Base-by-base conservation (phyloP, 2,113 vertebrate species). In the Rhodinocichla rosea region DNA sequence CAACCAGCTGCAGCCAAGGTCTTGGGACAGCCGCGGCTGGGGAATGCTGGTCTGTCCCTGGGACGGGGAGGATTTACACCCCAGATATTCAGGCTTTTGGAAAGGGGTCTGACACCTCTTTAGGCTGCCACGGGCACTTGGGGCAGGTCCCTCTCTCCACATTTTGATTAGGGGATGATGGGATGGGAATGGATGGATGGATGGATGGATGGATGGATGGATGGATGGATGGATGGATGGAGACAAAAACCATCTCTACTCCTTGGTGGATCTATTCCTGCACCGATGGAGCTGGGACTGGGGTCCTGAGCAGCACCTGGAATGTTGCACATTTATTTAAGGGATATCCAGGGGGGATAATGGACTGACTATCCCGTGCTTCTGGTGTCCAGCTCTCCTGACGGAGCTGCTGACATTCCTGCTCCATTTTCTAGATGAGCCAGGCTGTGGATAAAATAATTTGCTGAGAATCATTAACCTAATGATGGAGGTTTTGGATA, bases 391-490 rank as follows among this genome's bases (percentile, higher is more conserved):
- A 4, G 39, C 45, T 79, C 65, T 90, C 73, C 86, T 26, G 55
- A 63, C 45, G 42, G 92, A 94, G 95, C 92, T 60, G 60, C 78
- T 28, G 7, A 35, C 44, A 69, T 94, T 69, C 78, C 86, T 35
- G 64, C 85, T 95, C 87, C 91, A 59, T 94, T 97, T 96, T 62
- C 33, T 37, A 92, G 92, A 95, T 96, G 97, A 97, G 94, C 84
- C 7, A 1, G 89, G 87, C 88, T 89, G 49, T 20, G 68, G 53
- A 40, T 63, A 87, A 85, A 96, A 97, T 96, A 96, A 97, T 97
- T 98, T 96, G 96, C 94, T n/a, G 87, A 91, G 96, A 97, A 76
- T 97, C 97, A 94, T 98, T 98, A 98, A 97, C 93, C 89, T 98
- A 97, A 98, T 97, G 96, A 96, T 57, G 93, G 83, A 95, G 95